Base-by-base conservation (phyloP, 2,888 invertebrate genomes). In the Clitarchus hookeri region DNA sequence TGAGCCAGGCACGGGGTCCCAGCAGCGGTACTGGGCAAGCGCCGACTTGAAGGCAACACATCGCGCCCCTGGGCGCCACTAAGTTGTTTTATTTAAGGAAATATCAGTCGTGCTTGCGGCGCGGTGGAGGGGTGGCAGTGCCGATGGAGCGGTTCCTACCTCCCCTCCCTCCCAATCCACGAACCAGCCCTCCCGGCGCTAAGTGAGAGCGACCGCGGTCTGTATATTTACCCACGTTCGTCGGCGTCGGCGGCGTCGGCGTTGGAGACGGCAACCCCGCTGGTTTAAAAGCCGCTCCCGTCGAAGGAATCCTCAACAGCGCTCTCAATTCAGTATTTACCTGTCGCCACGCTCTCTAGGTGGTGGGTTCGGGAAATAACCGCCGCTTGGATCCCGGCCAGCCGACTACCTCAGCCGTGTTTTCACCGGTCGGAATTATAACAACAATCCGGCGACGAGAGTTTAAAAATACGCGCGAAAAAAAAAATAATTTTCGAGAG, bases 81-180 rank as follows among this genome's bases (percentile, higher is more conserved):
- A 65, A 65, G 65, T 65, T n/a, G 65, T 65, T 65, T 65, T 65
- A n/a, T 65, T 65, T 65, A 65, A 65, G 65, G 65, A 65, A 65
- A 65, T 65, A 65, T 65, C 65, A 65, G 65, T 65, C 65, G 65
- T n/a, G 19, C 65, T 11, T 65, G 65, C 13, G 65, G n/a, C 16
- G 65, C 6, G 65, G 65, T 11, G 65, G 65, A 65, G 65, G 65
- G 65, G n/a, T 65, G 48, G 48, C 11, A 11, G 65, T 65, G 65
- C 65, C 65, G 65, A 65, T 65, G 65, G 65, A 65, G 65, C 65
- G n/a, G 65, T 65, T 65, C 65, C 65, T 65, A 6, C n/a, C 65
- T 53, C 53, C 65, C 65, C n/a, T 8, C 65, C 65, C 65, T 8
- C 23, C 65, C 65, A 3, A 6, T 1, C 6, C 65, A n/a, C n/a